A percentile compares a stretch with the other conserved stretches of the same genome.
Conservation (phyloP, 2,797 vertebrate species). For the Diglossa cyanea region DNA sequence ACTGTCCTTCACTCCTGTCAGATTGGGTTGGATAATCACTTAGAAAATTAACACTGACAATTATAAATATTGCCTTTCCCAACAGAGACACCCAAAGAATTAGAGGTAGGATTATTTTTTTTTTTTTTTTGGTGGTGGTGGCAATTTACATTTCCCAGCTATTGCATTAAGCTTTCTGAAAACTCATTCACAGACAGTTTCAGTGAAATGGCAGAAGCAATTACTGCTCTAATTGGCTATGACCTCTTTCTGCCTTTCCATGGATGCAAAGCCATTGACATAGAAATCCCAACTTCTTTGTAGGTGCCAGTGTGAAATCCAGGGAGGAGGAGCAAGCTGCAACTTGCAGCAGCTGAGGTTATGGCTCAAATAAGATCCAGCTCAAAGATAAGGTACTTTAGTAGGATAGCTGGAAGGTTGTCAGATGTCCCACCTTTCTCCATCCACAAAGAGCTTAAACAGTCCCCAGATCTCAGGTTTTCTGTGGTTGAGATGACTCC, state of each 20-base stretch:
- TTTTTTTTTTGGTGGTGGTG: not conserved
- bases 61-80: not conserved
- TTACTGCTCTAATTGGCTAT: not conserved
- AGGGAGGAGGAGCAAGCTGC: not conserved
- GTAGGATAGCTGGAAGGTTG: not conserved
- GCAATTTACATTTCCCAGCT: not conserved
- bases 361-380: not conserved
- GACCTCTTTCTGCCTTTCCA: not conserved
- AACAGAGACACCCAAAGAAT: not conserved
- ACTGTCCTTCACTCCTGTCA: not conserved
- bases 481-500: too few species aligned
- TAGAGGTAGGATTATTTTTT: not conserved
- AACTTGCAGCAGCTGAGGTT: not conserved
- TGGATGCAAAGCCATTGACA: fast-evolving
- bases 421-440: not conserved
- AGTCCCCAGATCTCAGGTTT: too few species aligned
- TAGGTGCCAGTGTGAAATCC: not conserved
- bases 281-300: not conserved
- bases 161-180: not conserved
- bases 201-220: not conserved
- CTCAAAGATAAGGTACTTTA: not conserved
- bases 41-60: not conserved
- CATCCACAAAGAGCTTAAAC: not conserved
- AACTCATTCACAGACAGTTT: not conserved
- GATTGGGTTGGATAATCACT: not conserved